Base-by-base conservation (phyloP, 2,113 vertebrate species). In the Numida meleagris region DNA sequence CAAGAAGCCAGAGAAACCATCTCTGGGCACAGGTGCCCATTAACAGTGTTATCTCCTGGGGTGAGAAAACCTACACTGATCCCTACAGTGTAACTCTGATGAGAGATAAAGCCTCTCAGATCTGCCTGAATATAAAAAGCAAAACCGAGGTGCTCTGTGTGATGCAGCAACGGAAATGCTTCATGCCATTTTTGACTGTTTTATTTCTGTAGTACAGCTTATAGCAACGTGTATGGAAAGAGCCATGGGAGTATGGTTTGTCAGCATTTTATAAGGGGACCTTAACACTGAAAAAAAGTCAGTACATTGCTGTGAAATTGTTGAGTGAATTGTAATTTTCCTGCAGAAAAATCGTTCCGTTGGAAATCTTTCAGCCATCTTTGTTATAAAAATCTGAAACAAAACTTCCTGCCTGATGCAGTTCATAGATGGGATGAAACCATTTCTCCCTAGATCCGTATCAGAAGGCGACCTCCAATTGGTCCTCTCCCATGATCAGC, bases 201-300 rank as follows among this genome's bases (percentile, higher is more conserved):
- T 68, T 45, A 31, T 83, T 92, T 80, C 50, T 45, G 20, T n/a
- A 46, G 31, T 6, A 21, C 31, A 36, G 24, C 18, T 80, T 83
- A 73, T n/a, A n/a, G n/a, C n/a, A n/a, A n/a, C n/a, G n/a, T n/a
- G n/a, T n/a, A n/a, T 21, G 13, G 42, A 66, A 33, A 45, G 63
- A 45, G 43, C 42, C 14, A n/a, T 0, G 0, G 14, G 14, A 23
- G 4, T 10, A 9, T 12, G 71, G 61, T 25, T 58, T 3, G 3
- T 27, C 31, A 67, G 8, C 9, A 23, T 80, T 83, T 89, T 13
- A 62, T 20, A 76, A 79, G 33, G 6, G 9, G 16, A 50, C 6
- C 6, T 34, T 27, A 5, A 38, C 43, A 68, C 5, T 45, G 31
- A 31, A 48, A 65, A 42, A 19, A 25, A 63, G 29, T 27, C 16